Evolutionary conservation across 1,140 invertebrate genomes (phyloP).

Genomic region (Myzus persicae): DNA sequence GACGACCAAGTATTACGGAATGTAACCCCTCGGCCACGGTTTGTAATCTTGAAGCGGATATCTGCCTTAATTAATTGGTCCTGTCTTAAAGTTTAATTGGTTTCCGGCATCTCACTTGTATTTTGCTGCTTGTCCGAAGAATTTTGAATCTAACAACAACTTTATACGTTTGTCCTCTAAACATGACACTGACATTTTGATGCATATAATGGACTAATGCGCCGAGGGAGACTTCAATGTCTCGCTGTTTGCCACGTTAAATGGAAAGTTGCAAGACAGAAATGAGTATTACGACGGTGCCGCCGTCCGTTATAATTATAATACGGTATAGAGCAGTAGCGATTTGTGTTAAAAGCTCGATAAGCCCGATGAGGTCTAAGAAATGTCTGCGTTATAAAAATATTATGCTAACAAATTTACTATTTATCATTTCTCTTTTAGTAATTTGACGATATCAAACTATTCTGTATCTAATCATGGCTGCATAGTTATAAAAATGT

Average conservation of each 20-base stretch:
- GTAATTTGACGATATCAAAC: background rate
- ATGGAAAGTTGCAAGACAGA: background rate
- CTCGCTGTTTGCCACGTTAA: background rate
- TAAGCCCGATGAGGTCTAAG: background rate
- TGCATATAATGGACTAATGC: constrained; percentile 10
- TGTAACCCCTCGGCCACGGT: constrained; percentile 52
- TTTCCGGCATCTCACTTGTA: constrained; percentile 34
- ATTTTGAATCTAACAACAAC: constrained; percentile 9
- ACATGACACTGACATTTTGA: constrained; percentile 35
- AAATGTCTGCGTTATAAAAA: background rate
- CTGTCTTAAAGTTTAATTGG: constrained; percentile 58
- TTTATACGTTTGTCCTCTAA: background rate
- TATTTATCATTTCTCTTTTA: background rate
- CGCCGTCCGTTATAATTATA: background rate
- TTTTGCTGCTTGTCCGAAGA: constrained; percentile 48
- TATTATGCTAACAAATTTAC: background rate
- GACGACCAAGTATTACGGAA: background rate
- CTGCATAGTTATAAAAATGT: background rate
- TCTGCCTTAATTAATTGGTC: constrained; percentile 55
- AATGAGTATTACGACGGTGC: background rate
- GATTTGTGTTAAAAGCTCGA: background rate
- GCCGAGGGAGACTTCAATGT: constrained; percentile 39
- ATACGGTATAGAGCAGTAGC: background rate
- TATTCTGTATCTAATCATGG: background rate
- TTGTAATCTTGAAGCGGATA: constrained; percentile 45